Base-by-base conservation (phyloP, 2,888 invertebrate species). In the Agelastica alni region DNA sequence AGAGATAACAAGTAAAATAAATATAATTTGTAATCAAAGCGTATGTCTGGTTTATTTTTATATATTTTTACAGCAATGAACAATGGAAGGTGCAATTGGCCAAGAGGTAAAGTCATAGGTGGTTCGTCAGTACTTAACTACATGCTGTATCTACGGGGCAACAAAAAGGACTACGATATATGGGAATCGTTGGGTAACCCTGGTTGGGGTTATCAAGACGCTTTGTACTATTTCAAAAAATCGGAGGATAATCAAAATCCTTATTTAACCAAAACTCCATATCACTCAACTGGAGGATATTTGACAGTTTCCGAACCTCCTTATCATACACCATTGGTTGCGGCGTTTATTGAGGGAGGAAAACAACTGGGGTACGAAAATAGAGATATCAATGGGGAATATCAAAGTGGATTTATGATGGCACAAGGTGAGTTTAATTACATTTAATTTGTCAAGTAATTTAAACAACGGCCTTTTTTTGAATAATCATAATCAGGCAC, bases 231-330 rank as follows among this genome's bases (percentile, higher is more conserved):
- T 69, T 93, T 93, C 75, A 92, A 91, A 72, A 94, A 94, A 73
- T 93, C 93, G 0, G 94, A 94, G 78, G 93, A 94, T 75, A 94
- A 93, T 66, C 84, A 86, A 65, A 95, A 91, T 72, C 92, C 92
- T 0, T 93, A 91, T 67, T 75, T 94, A 56, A 81, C 89, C 0
- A 81, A 85, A 52, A 92, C 91, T 0, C 86, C 85, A 0, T 93
- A 91, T 65, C 93, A 93, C 66, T 82, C 85, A 2, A 86, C 84
- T 0, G 93, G 92, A 1, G 92, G 92, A 0, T 91, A 88, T 68
- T 75, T 93, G 17, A 93, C 93, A 0, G 84, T 94, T 2, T 86
- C 90, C 4, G 93, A 94, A 77, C 89, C 93, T 0, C 91, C 93
- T 0, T 94, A 88, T 76, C 88, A 90, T 58, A 93, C 93, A 0